phyloP scores from a whole-genome alignment of 2,797 vertebrate genomes.

The Chloroceryle inda region DNA sequence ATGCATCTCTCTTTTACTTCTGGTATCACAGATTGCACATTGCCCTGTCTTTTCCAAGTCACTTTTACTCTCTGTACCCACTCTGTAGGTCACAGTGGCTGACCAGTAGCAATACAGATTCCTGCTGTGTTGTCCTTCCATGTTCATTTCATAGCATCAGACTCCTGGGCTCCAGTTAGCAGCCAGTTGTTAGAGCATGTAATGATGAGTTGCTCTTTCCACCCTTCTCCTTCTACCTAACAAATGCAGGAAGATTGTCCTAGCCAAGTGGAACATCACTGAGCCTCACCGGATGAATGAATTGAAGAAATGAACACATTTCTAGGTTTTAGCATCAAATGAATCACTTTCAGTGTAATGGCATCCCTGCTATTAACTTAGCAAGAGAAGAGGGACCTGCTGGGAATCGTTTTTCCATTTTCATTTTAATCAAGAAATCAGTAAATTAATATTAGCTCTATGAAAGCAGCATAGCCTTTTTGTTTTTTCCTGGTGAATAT shows the following conservation, averaged over 20 bases:
- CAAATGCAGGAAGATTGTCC: background rate
- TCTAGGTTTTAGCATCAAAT: slow-evolving; percentile 36
- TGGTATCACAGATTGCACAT: background rate
- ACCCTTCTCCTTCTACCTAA: background rate
- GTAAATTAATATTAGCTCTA: slow-evolving; percentile 61
- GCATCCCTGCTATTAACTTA: slow-evolving; percentile 52
- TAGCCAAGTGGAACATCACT: background rate
- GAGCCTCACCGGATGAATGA: background rate
- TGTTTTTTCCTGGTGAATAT: slow-evolving; percentile 45
- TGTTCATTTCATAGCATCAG: background rate
- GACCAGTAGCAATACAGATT: background rate
- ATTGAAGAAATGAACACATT: background rate
- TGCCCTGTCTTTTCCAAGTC: background rate
- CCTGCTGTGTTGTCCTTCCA: background rate
- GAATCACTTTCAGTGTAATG: slow-evolving; percentile 40
- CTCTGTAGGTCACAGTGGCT: background rate
- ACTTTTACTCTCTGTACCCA: background rate
- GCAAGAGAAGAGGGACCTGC: slow-evolving; percentile 44
- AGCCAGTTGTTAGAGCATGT: background rate
- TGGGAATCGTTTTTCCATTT: slow-evolving; percentile 58
- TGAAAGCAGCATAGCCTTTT: slow-evolving; percentile 25
- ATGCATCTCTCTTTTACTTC: background rate
- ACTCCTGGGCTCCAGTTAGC: background rate
- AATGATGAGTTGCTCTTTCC: background rate
- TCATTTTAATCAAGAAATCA: slow-evolving; percentile 68